Base-by-base conservation (phyloP, 1,140 invertebrate species). In the Papilio polytes region DNA sequence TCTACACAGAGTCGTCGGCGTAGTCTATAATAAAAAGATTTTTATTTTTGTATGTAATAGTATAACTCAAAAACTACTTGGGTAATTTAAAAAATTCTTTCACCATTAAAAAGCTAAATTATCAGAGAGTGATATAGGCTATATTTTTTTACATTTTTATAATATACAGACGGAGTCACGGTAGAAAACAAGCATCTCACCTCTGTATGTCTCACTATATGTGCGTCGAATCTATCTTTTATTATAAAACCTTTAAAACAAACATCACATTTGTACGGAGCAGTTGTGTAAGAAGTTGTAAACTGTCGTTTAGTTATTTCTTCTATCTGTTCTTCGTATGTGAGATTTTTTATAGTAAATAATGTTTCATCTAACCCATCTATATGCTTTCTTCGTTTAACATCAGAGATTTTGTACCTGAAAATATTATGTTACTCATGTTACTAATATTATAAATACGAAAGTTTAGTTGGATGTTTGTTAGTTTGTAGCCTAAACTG, bases 311-410 rank as follows among this genome's bases (percentile, higher is more conserved):
- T 85, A 8, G 86, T 80, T 10, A 92, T 85, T 59, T 94, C 91
- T 1, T 86, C 88, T 41, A 93, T 91, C 72, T 94, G 92, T 48
- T 93, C 87, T 41, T 94, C 92, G 79, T 93, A 94, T 0, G 88
- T 88, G 0, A 93, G 76, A 0, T 85, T 83, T 0, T 88, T 89
- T 41, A 94, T 91, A 0, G 87, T 92, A 82, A 94, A 93, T 0
- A 94, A 82, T 0, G 85, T 82, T 46, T 92, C 91, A 82, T 92
- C 91, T 0, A 92, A 80, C 0, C 80, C 82, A 74, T 92, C 92
- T 3, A 79, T 86, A 0, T 86, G 88, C 22, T 88, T 86, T 0
- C 92, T 76, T 0, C 92, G 82, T 81, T 90, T 92, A 0, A 94
- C 89, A 36, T 90, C 89, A 0, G 87, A 85, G 1, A 79, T 89